Percentiles rank a stretch among this genome's conserved stretches.
Conservation (phyloP, 2,797 vertebrate species). For the Chelidonichthys spinosus region DNA sequence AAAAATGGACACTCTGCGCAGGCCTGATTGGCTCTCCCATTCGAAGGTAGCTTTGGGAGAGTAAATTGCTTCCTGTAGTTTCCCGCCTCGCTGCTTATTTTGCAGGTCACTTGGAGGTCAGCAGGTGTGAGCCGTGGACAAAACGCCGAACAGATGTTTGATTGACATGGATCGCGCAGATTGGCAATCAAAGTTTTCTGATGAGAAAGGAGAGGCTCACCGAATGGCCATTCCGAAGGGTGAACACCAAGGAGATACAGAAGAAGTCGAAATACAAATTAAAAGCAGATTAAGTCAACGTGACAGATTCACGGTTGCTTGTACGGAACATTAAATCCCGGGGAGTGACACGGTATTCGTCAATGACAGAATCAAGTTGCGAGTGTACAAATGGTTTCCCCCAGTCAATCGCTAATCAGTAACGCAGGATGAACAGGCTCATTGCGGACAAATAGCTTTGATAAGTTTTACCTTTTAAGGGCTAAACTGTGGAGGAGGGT, state of each 20-base stretch:
- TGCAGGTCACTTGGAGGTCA: slow-evolving; percentile 88
- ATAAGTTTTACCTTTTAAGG: slow-evolving; percentile 70
- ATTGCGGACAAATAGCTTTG: slow-evolving; percentile 74
- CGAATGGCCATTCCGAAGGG: slow-evolving; percentile 75
- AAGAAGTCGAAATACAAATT: slow-evolving; percentile 79
- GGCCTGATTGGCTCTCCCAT: slow-evolving; percentile 68
- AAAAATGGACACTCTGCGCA: slow-evolving; percentile 69
- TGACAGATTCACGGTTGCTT: slow-evolving; percentile 57
- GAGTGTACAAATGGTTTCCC: slow-evolving; percentile 64
- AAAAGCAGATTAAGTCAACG: slow-evolving; percentile 69
- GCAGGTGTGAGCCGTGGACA: slow-evolving; percentile 85
- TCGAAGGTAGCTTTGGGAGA: slow-evolving; percentile 77
- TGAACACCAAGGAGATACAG: slow-evolving; percentile 75
- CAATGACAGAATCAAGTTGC: slow-evolving; percentile 71
- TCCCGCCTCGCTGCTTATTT: slow-evolving; percentile 80
- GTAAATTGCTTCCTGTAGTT: slow-evolving; percentile 79
- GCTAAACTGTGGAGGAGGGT: slow-evolving; percentile 59
- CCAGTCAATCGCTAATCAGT: slow-evolving; percentile 78
- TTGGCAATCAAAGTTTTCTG: slow-evolving; percentile 85
- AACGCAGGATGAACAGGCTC: slow-evolving; percentile 74
- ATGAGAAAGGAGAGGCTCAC: slow-evolving; percentile 79
- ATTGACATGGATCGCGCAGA: slow-evolving; percentile 88
- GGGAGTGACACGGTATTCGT: slow-evolving; percentile 63
- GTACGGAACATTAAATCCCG: slow-evolving; percentile 72
- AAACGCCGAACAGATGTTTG: slow-evolving; percentile 87